phyloP scores from a whole-genome alignment of 2,888 invertebrate genomes.

The Perizoma flavofasciatum region DNA sequence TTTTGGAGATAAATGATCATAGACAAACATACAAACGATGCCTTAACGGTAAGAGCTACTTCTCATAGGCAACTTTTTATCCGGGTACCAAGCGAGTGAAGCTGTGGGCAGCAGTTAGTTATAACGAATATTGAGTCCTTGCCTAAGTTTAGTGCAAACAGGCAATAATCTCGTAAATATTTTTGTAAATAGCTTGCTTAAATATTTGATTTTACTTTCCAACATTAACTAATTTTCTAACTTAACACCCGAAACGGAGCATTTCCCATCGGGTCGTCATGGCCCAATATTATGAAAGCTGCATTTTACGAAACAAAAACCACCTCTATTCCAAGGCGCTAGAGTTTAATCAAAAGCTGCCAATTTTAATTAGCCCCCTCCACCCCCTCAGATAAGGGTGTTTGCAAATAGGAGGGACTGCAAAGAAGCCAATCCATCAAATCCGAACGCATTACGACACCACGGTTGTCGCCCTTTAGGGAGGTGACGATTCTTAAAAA shows the following conservation, averaged over 20 bases:
- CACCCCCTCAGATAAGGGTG: constrained; percentile 73
- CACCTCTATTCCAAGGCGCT: constrained; percentile 39
- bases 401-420: constrained; percentile 81
- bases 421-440: constrained; percentile 84
- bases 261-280: constrained; percentile 32
- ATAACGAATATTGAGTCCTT: no score
- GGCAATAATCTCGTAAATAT: neutral
- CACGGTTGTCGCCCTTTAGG: constrained; percentile 67
- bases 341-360: constrained; percentile 47
- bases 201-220: constrained; percentile 17
- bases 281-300: constrained; percentile 19
- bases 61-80: no score
- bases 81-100: no score
- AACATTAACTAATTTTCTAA: constrained; percentile 33
- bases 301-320: constrained; percentile 13
- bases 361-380: constrained; percentile 80
- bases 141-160: no score
- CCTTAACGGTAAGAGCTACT: no score
- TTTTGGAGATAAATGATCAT: no score
- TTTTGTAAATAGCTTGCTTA: neutral
- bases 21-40: no score
- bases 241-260: constrained; percentile 33
- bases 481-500: constrained; percentile 13
- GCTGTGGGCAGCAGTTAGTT: no score
- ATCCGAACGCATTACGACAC: constrained; percentile 82